These are phyloP conservation scores for Elysia crispata DNA, from an alignment of 2,888 invertebrate genomes.

Conservation along the genomic window DNA sequence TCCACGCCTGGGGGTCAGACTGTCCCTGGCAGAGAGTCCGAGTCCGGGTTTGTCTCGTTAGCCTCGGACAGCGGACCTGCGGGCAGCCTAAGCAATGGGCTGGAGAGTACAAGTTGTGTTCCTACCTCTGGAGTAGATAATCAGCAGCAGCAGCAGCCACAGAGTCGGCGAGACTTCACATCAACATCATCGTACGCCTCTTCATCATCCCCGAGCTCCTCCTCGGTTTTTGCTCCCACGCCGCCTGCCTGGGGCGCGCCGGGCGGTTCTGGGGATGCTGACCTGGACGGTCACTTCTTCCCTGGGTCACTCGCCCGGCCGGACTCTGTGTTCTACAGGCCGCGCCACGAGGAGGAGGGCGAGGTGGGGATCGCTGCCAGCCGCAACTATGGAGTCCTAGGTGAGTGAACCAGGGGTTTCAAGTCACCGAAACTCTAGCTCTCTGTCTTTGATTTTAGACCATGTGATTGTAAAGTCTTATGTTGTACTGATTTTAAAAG, in stretches of 20 bases:
- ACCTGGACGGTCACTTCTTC: too few species aligned
- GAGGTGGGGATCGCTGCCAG: neutral
- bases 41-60: too few species aligned
- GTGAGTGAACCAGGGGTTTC: slow-evolving; percentile 1
- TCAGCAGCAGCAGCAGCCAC: neutral
- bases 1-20: neutral
- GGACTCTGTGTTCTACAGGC: too few species aligned
- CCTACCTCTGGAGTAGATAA: neutral
- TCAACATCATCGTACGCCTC: neutral
- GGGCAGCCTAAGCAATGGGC: too few species aligned
- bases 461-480: too few species aligned
- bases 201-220: neutral
- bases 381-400: neutral
- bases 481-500: too few species aligned
- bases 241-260: neutral
- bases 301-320: too few species aligned
- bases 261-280: neutral
- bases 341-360: neutral
- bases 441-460: slow-evolving; percentile 6
- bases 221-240: neutral
- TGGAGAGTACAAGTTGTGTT: too few species aligned
- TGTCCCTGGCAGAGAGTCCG: neutral
- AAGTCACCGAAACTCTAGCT: too few species aligned
- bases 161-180: too few species aligned
- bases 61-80: too few species aligned